Evolutionary conservation across 2,888 invertebrate species (phyloP).

Genomic region (Protula sp.): DNA sequence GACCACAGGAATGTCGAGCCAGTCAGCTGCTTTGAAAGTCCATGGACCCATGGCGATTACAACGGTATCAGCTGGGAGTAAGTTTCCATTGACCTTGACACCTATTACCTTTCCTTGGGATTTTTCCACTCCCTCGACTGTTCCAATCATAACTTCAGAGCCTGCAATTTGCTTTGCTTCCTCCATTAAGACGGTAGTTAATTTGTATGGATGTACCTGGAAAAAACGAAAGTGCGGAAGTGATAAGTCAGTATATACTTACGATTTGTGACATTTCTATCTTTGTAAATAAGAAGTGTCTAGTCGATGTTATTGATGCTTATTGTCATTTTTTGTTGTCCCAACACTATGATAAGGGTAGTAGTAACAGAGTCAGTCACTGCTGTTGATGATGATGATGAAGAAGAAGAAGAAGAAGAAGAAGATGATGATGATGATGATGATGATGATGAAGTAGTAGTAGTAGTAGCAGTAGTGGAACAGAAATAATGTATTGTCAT

Average conservation of each 20-base stretch:
- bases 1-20: conserved; percentile 18
- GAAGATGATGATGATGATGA: too few species aligned
- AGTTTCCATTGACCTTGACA: conserved; percentile 17
- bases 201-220: conserved; percentile 22
- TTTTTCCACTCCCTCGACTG: conserved; percentile 14
- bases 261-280: too few species aligned
- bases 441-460: too few species aligned
- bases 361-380: too few species aligned
- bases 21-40: conserved; percentile 20
- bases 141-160: conserved; percentile 6
- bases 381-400: too few species aligned
- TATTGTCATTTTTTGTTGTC: too few species aligned
- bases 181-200: conserved; percentile 15
- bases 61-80: conserved; percentile 20
- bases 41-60: conserved; percentile 30
- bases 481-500: too few species aligned
- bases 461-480: too few species aligned
- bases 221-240: neutral
- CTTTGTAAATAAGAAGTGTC: too few species aligned
- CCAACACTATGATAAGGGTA: too few species aligned
- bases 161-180: conserved; percentile 9
- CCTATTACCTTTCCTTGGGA: conserved; percentile 12
- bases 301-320: too few species aligned
- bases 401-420: too few species aligned
- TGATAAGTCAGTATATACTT: conserved; percentile 4